phyloP scores from a whole-genome alignment of 2,113 vertebrate genomes.

The Hoplias malabaricus region DNA sequence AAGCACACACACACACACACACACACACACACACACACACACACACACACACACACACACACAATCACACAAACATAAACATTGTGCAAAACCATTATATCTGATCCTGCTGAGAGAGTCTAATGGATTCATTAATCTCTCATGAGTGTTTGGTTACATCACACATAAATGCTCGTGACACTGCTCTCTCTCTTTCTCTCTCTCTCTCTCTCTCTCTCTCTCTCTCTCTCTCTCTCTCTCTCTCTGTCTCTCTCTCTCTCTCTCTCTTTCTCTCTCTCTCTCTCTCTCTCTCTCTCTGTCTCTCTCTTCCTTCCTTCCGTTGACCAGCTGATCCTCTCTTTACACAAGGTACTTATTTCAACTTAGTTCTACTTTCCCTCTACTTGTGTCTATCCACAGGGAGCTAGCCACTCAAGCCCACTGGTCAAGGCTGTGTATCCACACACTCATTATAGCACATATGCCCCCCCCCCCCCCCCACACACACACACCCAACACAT shows the following conservation, averaged over 20 bases:
- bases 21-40: not conserved
- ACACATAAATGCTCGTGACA: slow-evolving; percentile 32
- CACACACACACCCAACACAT: not conserved
- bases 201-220: not conserved
- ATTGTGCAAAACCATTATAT: slow-evolving; percentile 28
- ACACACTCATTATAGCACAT: not conserved
- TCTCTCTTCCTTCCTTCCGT: not conserved
- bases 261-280: too few relatives aligned
- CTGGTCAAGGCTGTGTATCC: not conserved
- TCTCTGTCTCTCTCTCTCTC: not conserved
- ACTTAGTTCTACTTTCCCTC: not conserved
- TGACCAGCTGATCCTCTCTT: not conserved
- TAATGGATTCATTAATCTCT: slow-evolving; percentile 56
- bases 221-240: not conserved
- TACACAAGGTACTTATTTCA: not conserved
- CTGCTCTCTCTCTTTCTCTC: not conserved
- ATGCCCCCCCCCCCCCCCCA: not conserved
- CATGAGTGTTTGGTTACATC: slow-evolving; percentile 51
- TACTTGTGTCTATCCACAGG: not conserved
- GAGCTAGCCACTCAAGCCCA: not conserved
- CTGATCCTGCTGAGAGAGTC: slow-evolving; percentile 34
- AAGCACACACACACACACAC: not conserved
- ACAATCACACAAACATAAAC: slow-evolving; percentile 17
- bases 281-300: too few relatives aligned
- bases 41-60: not conserved